These are phyloP conservation scores for Brenthis hecate DNA, from an alignment of 2,888 invertebrate genomes.

Conservation along the genomic window DNA sequence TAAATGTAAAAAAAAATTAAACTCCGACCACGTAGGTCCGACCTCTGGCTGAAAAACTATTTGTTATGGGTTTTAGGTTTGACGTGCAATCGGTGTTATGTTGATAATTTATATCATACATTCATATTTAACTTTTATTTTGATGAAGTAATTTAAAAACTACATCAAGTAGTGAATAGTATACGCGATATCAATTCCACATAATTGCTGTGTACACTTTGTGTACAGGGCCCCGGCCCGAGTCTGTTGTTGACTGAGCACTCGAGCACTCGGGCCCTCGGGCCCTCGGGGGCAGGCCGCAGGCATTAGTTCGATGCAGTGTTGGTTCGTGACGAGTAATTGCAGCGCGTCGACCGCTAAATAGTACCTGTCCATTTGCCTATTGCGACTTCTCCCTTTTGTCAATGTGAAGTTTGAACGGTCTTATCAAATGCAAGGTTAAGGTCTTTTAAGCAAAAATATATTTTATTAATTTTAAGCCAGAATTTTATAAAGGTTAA, in stretches of 20 bases:
- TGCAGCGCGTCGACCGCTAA: not conserved
- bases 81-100: too few relatives aligned
- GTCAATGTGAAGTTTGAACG: not conserved
- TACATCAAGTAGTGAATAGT: not conserved
- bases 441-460: not conserved
- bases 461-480: too few relatives aligned
- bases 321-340: not conserved
- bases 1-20: too few relatives aligned
- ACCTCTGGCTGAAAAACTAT: too few relatives aligned
- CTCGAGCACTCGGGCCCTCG: too few relatives aligned
- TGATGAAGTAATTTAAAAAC: not conserved
- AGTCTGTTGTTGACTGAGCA: too few relatives aligned
- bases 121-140: too few relatives aligned
- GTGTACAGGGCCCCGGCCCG: too few relatives aligned
- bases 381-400: not conserved
- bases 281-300: not conserved
- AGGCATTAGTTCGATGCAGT: not conserved
- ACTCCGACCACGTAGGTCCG: too few relatives aligned
- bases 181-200: conserved; percentile 3
- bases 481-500: too few relatives aligned
- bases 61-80: too few relatives aligned
- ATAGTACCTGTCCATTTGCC: not conserved
- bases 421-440: conserved; percentile 11
- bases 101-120: too few relatives aligned
- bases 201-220: not conserved